Evolutionary conservation across 53 echinoderm and acorn worm genomes (phyloP).

Genomic region (Luidia sarsii): DNA sequence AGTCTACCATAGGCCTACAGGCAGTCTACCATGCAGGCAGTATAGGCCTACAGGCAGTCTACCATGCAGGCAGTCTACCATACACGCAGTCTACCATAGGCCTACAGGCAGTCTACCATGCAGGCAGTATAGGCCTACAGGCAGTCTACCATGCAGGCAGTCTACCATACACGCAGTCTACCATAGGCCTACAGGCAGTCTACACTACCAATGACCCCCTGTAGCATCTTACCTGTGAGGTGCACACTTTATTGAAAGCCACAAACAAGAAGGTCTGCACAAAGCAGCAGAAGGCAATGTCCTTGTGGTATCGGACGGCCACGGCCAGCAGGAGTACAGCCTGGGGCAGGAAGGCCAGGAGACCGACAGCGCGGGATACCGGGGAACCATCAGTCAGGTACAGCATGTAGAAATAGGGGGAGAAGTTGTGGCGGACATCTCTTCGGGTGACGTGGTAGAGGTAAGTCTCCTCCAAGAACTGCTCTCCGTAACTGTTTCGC

Average conservation of each 20-base stretch:
- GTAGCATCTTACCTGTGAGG: slow-evolving; percentile 77
- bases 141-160: too few species aligned
- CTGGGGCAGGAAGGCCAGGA: slow-evolving; percentile 83
- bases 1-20: too few species aligned
- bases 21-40: too few species aligned
- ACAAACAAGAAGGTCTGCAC: slow-evolving; percentile 94
- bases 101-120: too few species aligned
- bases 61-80: too few species aligned
- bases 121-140: too few species aligned
- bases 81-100: too few species aligned
- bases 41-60: too few species aligned
- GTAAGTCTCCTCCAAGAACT: slow-evolving; percentile 83
- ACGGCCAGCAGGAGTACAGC: slow-evolving; percentile 67
- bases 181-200: too few species aligned
- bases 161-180: too few species aligned
- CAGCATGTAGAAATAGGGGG: slow-evolving; percentile 92
- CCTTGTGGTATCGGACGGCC: slow-evolving; percentile 67
- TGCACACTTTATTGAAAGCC: slow-evolving; percentile 97
- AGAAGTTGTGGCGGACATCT: slow-evolving; percentile 93
- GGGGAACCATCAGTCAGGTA: slow-evolving; percentile 78
- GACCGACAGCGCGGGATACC: slow-evolving; percentile 51
- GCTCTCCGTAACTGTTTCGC: slow-evolving; percentile 82
- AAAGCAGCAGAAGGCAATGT: slow-evolving; percentile 87
- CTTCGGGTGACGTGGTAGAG: slow-evolving; percentile 86
- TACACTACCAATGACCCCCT: too few species aligned